A percentile compares a stretch with the other conserved stretches of the same genome.
Conservation (phyloP, 2,113 vertebrate genomes). For the Otis tarda region DNA sequence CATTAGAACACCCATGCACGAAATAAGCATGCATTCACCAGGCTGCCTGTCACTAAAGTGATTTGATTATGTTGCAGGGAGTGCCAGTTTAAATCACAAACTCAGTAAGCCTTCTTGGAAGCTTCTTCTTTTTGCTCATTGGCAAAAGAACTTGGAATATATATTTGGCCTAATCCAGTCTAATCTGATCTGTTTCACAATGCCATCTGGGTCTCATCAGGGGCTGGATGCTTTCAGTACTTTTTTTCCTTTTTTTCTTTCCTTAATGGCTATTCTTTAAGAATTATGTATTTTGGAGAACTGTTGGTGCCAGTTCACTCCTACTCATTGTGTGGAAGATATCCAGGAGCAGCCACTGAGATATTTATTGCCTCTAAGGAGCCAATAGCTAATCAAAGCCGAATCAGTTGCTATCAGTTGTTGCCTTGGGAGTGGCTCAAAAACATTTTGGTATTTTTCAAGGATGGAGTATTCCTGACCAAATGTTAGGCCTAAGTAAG, state of each 20-base stretch:
- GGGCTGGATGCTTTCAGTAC: background rate
- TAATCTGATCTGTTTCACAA: slow-evolving; percentile 33
- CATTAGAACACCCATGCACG: background rate
- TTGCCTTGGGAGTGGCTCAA: slow-evolving; percentile 18
- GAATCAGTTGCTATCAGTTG: background rate
- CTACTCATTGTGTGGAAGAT: background rate
- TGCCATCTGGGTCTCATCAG: slow-evolving; percentile 29
- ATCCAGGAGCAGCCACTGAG: background rate
- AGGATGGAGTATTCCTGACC: background rate
- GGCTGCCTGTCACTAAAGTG: background rate
- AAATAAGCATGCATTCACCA: background rate
- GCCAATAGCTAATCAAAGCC: background rate
- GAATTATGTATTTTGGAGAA: background rate
- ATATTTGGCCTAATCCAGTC: slow-evolving; percentile 37
- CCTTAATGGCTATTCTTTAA: background rate
- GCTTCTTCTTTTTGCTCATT: background rate
- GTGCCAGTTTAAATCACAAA: slow-evolving; percentile 12
- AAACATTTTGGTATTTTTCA: slow-evolving; percentile 16
- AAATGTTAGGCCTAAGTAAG: background rate
- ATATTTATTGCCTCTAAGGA: slow-evolving; percentile 21
- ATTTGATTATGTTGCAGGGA: background rate
- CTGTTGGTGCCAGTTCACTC: background rate
- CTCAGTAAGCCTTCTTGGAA: slow-evolving; percentile 10
- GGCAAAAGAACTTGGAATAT: slow-evolving; percentile 40
- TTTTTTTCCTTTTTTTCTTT: background rate